Evolutionary conservation across 1,140 invertebrate genomes (phyloP), one percentile per base, ranked within the genome.

Genomic region (Monomorium pharaonis): DNA sequence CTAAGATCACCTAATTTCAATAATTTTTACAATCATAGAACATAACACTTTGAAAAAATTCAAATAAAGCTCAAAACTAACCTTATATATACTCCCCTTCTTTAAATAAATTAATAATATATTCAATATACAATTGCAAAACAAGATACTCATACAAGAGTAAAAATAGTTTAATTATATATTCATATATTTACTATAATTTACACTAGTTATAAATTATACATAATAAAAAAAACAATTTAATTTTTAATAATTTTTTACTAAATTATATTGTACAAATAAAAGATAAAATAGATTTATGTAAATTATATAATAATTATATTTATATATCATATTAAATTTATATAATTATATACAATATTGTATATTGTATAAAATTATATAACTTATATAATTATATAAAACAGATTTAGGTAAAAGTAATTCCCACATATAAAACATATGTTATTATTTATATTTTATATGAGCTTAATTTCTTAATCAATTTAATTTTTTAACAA

Each of bases 181-280:
- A 87, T 49, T 83, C 58, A 60, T 54, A 16, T 69, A 81, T 58
- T 54, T 44, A n/a, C 60, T n/a, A n/a, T n/a, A n/a, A 87, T 60
- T 78, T 49, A 56, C 27, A 60, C 21, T 84, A 63, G 60, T 14
- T 86, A 84, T n/a, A 78, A 33, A 74, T 78, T 56, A 56, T 42
- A 62, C 42, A 58, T 44, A 74, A 33, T 16, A 83, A 83, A 74
- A 37, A 37, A 0, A 37, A 37, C 16, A 87, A 63, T 75, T 60
- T 5, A 67, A 49, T 87, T 60, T 27, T 49, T 49, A 70, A 54
- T 24, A 63, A 84, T 74, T 44, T 44, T 86, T 54, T 83, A 18
- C 16, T 30, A 42, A 54, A 30, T 65, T 21, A 37, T 16, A 6
- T 74, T 51, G 16, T 7, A 21, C 47, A 54, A 72, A 56, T 62